Evolutionary conservation across 2,797 vertebrate species (phyloP).

Genomic region (Anas acuta): DNA sequence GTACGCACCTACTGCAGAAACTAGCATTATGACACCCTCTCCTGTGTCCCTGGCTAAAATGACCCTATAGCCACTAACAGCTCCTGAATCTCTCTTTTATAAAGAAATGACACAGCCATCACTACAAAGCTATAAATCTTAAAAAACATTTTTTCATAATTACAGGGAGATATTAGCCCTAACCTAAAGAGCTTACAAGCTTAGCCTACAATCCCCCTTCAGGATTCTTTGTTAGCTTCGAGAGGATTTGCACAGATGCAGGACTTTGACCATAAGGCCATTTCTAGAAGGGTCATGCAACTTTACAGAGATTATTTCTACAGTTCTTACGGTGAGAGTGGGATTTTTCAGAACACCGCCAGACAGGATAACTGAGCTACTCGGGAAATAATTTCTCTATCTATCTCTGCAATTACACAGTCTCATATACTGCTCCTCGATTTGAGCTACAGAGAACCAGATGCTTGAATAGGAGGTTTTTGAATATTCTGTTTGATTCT

Average conservation of each 20-base stretch:
- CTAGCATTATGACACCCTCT: background rate
- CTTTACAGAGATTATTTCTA: slow-evolving; percentile 15
- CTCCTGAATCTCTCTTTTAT: background rate
- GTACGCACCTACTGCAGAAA: background rate
- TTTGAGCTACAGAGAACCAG: background rate
- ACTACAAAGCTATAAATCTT: background rate
- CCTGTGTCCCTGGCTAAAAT: background rate
- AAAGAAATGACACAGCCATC: background rate
- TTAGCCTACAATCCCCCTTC: slow-evolving; percentile 20
- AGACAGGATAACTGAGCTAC: background rate
- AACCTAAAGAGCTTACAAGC: background rate
- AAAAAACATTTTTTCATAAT: background rate
- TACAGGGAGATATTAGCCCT: slow-evolving; percentile 7
- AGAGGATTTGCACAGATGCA: background rate
- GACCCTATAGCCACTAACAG: background rate
- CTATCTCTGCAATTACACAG: background rate
- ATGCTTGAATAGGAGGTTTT: background rate
- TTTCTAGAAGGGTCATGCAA: background rate
- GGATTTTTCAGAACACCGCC: background rate
- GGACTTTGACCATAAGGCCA: background rate
- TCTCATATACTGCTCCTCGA: background rate
- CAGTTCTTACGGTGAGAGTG: rapidly evolving
- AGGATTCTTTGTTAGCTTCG: slow-evolving; percentile 3
- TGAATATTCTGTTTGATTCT: background rate
- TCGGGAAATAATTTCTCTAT: background rate